Evolutionary conservation across 2,113 vertebrate genomes (phyloP), one percentile per base, ranked within the genome.

Genomic region (Chaetura pelagica): DNA sequence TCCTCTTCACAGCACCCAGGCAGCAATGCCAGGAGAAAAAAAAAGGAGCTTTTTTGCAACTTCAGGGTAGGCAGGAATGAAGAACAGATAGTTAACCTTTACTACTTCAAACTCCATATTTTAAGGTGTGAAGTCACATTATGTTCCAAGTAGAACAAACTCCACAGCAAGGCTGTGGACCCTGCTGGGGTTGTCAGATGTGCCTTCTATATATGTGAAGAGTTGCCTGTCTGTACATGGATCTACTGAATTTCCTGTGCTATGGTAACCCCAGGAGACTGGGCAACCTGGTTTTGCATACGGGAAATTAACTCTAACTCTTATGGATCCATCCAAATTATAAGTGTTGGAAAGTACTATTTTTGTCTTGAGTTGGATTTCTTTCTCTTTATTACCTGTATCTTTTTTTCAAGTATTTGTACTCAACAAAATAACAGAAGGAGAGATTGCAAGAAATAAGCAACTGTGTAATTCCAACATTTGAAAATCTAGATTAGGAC

Each of bases 11-110:
- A 38, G 54, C 12, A 7, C 40, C 22, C 23, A 73, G 49, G 22
- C 46, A 68, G 61, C 27, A 72, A 11, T 21, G 30, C 19, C 22
- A 52, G 40, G 26, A 17, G 10, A 54, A 35, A 38, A 54, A 34
- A 57, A 59, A 26, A 8, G 4, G 14, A 26, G 4, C 0, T 32
- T 62, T 82, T 84, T 55, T 67, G 10, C 35, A 42, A 27, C 27
- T 77, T 78, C 16, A 15, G 48, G 38, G 48, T 76, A 84, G 68
- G 75, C 59, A 62, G 77, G 49, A 72, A 91, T 5, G 26, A 26
- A 84, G 40, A 78, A 44, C n/a, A 52, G 74, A 30, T 82, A 54
- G 71, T 86, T 91, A 79, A 85, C 58, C 49, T 55, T 72, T 75
- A 59, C 68, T 78, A 75, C 90, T 78, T 87, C 42, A 12, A 87